Evolutionary conservation across 1,140 invertebrate genomes (phyloP).

Genomic region (Neodiprion virginianus): DNA sequence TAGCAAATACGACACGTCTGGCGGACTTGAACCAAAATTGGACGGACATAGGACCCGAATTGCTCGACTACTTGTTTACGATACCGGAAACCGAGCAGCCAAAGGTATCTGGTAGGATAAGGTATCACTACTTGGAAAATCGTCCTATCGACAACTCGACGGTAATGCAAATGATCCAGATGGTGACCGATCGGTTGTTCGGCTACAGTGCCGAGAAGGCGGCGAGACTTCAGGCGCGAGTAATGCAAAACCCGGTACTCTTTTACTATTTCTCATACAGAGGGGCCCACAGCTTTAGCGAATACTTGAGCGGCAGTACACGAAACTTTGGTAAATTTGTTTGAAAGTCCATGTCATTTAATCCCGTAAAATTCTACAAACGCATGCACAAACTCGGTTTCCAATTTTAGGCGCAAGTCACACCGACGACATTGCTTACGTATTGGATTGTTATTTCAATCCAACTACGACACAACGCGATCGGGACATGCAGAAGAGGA

Average conservation of each 20-base stretch:
- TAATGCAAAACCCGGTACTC: conserved; percentile 65
- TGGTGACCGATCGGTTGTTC: conserved; percentile 67
- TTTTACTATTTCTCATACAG: conserved; percentile 67
- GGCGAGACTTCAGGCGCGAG: conserved; percentile 62
- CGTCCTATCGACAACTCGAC: conserved; percentile 53
- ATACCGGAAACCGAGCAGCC: conserved; percentile 55
- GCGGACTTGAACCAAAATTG: conserved; percentile 64
- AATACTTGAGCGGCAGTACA: conserved; percentile 53
- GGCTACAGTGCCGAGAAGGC: conserved; percentile 63
- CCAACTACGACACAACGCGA: conserved; percentile 53
- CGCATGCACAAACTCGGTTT: conserved; percentile 3
- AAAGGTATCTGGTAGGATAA: conserved; percentile 61
- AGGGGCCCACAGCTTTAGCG: conserved; percentile 62
- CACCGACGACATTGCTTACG: conserved; percentile 64
- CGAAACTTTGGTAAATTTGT: conserved; percentile 62
- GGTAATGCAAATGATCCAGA: conserved; percentile 46
- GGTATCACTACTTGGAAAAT: conserved; percentile 62
- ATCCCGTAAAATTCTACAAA: neutral
- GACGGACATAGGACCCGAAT: conserved; percentile 63
- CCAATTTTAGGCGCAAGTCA: conserved; percentile 65
- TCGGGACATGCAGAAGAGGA: conserved; percentile 58
- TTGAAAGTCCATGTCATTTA: neutral
- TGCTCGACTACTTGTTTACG: conserved; percentile 70
- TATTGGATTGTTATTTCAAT: conserved; percentile 50
- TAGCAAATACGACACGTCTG: conserved; percentile 52